Evolutionary conservation across 2,888 invertebrate species (phyloP).

Genomic region (Polyommatus icarus): DNA sequence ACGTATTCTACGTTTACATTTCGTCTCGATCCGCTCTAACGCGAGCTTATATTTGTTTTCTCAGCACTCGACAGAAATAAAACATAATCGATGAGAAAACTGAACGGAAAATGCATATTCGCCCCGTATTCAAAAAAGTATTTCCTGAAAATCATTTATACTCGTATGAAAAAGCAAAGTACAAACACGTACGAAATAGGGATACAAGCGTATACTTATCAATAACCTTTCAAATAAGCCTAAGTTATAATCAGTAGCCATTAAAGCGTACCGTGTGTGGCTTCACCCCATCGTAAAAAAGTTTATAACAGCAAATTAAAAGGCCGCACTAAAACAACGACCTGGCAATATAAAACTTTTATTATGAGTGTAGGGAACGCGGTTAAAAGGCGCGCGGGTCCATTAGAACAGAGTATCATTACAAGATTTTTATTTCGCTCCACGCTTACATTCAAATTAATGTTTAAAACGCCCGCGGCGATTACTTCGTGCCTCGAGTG

Average conservation of each 20-base stretch:
- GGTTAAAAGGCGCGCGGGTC: conserved; percentile 35
- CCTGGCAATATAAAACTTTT: conserved; percentile 28
- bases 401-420: conserved; percentile 36
- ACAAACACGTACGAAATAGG: not conserved
- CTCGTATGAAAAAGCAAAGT: not conserved
- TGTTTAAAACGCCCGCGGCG: conserved; percentile 42
- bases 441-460: conserved; percentile 33
- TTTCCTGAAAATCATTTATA: not conserved
- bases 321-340: conserved; percentile 20
- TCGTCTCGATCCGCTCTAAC: conserved; percentile 23
- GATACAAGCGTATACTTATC: not conserved
- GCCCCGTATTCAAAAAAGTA: not conserved
- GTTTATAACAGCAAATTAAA: conserved; percentile 23
- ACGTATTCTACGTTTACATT: conserved; percentile 29
- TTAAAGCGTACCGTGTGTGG: not conserved
- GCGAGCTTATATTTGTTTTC: conserved; percentile 10
- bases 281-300: conserved; percentile 3
- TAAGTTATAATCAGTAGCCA: conserved; percentile 7
- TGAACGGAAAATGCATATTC: not conserved
- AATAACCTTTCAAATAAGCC: not conserved
- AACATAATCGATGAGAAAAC: conserved; percentile 1
- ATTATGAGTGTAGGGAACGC: conserved; percentile 17
- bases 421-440: conserved; percentile 35
- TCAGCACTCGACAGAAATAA: conserved; percentile 9
- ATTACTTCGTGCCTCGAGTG: conserved; percentile 53